Base-by-base conservation (phyloP, 2,888 invertebrate species). In the Acholoe squamosa region DNA sequence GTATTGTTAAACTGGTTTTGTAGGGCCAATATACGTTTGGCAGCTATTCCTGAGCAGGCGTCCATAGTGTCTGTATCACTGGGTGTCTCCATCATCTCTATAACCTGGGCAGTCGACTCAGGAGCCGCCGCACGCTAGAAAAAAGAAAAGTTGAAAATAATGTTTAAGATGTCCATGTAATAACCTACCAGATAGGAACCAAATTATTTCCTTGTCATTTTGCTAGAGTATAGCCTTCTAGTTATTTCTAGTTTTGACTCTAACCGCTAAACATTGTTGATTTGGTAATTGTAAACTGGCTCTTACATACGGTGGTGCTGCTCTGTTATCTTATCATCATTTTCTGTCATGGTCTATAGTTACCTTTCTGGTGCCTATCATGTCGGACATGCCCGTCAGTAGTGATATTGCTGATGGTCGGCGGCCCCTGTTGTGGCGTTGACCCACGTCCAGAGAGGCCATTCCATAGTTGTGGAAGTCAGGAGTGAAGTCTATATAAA, bases 391-490 rank as follows among this genome's bases (percentile, higher is more conserved):
- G 16, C 84, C 84, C 1, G 84, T 84, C 3, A 84, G 84, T 22
- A 84, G 84, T 12, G 84, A 84, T 31, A 84, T 84, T 12, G 84
- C 84, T 3, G 84, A 84, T 1, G 84, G 84, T 14, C 84, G 84
- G 16, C 84, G 43, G 16, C 84, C 51, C 33, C 84, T 22, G 31
- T 34, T 34, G 84, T 51, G 43, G 19, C 43, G 84, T n/a, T 34
- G 84, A 5, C 10, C 43, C 1, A 84, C 84, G 19, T 51, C 84
- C 43, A 84, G 84, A 19, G 71, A 28, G 25, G 71, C 25, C 71
- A 71, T 71, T 3, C 71, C 71, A 71, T 14, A 28, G 28, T 28
- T 71, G 28, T 71, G 31, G 28, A 71, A 28, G 28, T 71, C 28
- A 28, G 28, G 14, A 28, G 31, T 71, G 28, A 28, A 71, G 43